Evolutionary conservation across 2,888 invertebrate species (phyloP).

Genomic region (Cosmia pyralina): DNA sequence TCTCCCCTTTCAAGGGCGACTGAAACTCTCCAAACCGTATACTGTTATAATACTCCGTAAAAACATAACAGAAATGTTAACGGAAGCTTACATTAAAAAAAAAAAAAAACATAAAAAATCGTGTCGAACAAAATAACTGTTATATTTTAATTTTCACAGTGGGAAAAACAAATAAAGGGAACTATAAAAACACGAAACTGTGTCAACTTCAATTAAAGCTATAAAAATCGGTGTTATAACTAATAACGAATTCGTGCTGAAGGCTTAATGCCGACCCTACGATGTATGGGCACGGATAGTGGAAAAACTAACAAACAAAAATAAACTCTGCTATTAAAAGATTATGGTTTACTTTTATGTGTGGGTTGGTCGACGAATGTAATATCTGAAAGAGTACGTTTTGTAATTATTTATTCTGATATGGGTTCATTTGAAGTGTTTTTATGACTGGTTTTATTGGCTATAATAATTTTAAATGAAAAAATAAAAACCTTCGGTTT

Average conservation of each 20-base stretch:
- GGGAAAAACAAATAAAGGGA: conserved; percentile 71
- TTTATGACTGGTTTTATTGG: conserved; percentile 43
- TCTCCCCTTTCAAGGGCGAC: background rate
- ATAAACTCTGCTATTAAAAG: conserved; percentile 3
- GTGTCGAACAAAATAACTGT: conserved; percentile 60
- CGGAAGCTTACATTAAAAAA: conserved; percentile 46
- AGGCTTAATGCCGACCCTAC: conserved; percentile 60
- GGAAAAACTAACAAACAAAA: conserved; percentile 32
- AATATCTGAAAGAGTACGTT: conserved; percentile 53
- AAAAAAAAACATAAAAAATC: conserved; percentile 56
- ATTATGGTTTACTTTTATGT: conserved; percentile 40
- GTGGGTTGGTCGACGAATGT: conserved; percentile 21
- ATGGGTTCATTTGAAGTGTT: conserved; percentile 52
- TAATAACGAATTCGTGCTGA: conserved; percentile 76
- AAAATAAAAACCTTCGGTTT: conserved; percentile 6
- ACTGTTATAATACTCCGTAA: background rate
- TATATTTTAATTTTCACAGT: conserved; percentile 66
- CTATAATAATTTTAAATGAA: conserved; percentile 34
- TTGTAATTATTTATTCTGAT: conserved; percentile 49
- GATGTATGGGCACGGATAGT: conserved; percentile 54
- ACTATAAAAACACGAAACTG: conserved; percentile 74
- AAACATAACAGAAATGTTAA: conserved; percentile 34
- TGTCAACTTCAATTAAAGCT: conserved; percentile 82
- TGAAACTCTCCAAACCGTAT: conserved; percentile 7
- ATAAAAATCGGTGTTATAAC: conserved; percentile 79